Percentiles rank a stretch among this genome's conserved stretches.
phyloP scores from a whole-genome alignment of 2,113 vertebrate genomes.

The Melanocharis versteri region DNA sequence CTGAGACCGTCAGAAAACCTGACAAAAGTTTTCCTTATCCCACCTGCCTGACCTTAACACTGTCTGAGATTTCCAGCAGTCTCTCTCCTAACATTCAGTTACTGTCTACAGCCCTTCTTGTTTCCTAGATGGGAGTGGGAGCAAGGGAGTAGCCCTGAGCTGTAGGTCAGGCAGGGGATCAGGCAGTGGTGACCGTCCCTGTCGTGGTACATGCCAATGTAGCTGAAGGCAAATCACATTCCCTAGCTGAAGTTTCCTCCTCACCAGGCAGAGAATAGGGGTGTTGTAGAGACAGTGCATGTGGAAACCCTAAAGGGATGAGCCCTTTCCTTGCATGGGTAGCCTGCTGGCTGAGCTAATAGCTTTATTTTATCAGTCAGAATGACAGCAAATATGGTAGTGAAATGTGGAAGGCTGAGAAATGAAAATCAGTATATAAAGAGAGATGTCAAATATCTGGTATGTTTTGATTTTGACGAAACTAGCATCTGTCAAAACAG shows the following conservation, averaged over 20 bases:
- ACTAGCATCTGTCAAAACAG: slow-evolving; percentile 28
- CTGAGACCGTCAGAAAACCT: not conserved
- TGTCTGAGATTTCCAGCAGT: not conserved
- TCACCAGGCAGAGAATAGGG: not conserved
- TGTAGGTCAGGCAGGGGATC: not conserved
- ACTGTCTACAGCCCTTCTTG: not conserved
- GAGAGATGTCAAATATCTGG: not conserved
- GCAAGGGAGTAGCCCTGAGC: not conserved
- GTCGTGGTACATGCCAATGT: fast-evolving
- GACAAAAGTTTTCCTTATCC: not conserved
- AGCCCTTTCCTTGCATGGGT: not conserved
- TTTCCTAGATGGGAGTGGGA: not conserved
- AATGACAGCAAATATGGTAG: not conserved
- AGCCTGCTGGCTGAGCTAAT: not conserved
- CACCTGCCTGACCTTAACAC: not conserved
- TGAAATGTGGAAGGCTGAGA: not conserved
- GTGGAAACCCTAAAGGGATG: not conserved
- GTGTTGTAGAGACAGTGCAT: not conserved
- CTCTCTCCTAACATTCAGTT: not conserved
- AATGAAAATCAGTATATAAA: not conserved
- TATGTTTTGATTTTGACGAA: slow-evolving; percentile 34
- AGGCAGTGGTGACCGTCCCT: not conserved
- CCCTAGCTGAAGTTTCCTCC: not conserved
- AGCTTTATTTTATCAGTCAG: not conserved
- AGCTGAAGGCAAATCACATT: not conserved